Conservation (phyloP, 2,113 vertebrate genomes). For the Jacana jacana region DNA sequence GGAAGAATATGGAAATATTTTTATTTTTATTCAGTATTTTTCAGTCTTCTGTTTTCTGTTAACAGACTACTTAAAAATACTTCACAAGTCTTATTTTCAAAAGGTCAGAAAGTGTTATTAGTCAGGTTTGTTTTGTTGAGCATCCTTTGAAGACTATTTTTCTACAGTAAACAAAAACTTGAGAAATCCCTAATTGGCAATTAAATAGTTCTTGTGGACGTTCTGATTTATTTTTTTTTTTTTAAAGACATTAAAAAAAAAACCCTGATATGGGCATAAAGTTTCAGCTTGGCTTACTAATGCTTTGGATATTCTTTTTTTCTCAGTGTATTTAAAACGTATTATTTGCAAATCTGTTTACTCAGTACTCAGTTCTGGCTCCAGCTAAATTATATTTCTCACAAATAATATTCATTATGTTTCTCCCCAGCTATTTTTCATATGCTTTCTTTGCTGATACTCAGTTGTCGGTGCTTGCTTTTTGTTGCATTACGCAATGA, state of each 20-base stretch:
- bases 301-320: background rate
- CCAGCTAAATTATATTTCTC: background rate
- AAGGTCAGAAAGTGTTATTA: constrained; percentile 32
- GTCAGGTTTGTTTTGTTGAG: constrained; percentile 1
- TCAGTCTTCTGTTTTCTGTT: background rate
- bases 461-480: background rate
- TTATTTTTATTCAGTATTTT: background rate
- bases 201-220: background rate
- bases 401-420: background rate
- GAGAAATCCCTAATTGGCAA: constrained; percentile 42
- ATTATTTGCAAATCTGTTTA: background rate
- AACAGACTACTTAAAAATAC: background rate
- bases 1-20: background rate
- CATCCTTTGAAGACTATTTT: background rate
- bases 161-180: constrained; percentile 27
- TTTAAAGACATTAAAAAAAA: background rate
- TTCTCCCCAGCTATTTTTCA: background rate
- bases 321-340: background rate
- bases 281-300: background rate
- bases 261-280: background rate
- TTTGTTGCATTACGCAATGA: background rate
- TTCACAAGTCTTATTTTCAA: constrained; percentile 27
- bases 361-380: background rate
- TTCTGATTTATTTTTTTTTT: background rate
- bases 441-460: background rate